Evolutionary conservation across 2,113 vertebrate genomes (phyloP).

Genomic region (Pterocles burchelli): DNA sequence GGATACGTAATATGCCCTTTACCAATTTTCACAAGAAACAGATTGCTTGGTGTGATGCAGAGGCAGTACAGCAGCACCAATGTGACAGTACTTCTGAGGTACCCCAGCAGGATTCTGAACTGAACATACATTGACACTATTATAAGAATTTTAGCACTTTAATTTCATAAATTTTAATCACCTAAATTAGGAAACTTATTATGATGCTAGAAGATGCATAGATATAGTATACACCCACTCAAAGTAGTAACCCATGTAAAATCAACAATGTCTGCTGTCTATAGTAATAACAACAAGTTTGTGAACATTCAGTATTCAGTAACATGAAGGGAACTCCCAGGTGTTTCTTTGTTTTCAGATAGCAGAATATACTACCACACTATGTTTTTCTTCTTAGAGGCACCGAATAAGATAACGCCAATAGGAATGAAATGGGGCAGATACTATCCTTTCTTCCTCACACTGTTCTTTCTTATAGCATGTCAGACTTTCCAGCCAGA

Average conservation of each 20-base stretch:
- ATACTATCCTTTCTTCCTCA: not conserved
- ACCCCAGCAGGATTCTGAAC: not conserved
- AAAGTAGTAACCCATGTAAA: not conserved
- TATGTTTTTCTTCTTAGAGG: not conserved
- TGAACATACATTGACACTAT: not conserved
- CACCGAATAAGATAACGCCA: not conserved
- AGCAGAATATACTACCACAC: not conserved
- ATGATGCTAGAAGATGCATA: not conserved
- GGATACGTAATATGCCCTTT: not conserved
- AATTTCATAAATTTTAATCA: not conserved
- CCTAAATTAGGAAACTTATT: not conserved
- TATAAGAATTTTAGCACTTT: not conserved
- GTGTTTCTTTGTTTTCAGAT: not conserved
- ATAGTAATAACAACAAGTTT: not conserved
- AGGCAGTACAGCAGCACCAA: not conserved
- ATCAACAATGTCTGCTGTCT: not conserved
- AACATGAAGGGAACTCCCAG: not conserved
- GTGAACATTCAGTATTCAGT: not conserved
- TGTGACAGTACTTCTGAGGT: not conserved
- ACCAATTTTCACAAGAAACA: not conserved
- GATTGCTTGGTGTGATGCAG: not conserved
- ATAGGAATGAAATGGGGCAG: not conserved
- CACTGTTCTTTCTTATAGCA: not conserved
- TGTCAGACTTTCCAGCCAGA: not conserved
- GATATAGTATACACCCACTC: not conserved